Conservation (phyloP, 1,140 invertebrate genomes). For the Argopecten irradians region DNA sequence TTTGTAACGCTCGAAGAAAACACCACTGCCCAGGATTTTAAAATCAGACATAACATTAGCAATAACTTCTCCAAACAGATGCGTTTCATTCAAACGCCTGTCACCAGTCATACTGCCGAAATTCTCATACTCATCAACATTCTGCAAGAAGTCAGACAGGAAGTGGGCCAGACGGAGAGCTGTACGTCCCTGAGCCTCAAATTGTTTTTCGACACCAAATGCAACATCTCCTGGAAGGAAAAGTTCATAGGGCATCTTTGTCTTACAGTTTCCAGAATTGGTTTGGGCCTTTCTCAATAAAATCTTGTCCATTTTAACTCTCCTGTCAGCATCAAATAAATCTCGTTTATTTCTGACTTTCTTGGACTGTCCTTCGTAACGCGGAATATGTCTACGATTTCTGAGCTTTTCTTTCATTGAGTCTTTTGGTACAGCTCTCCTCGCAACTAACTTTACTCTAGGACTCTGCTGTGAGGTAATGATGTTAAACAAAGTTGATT, state of each 20-base stretch:
- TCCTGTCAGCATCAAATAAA: constrained; percentile 61
- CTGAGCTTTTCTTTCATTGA: not conserved
- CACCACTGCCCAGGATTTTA: constrained; percentile 92
- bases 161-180: constrained; percentile 96
- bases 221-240: constrained; percentile 80
- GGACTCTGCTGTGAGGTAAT: constrained; percentile 34
- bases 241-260: constrained; percentile 64
- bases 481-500: constrained; percentile 42
- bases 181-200: constrained; percentile 86
- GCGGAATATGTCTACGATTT: constrained; percentile 47
- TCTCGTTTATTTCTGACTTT: constrained; percentile 63
- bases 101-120: constrained; percentile 86
- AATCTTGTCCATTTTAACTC: constrained; percentile 65
- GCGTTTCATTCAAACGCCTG: constrained; percentile 70
- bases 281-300: constrained; percentile 64
- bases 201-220: constrained; percentile 84
- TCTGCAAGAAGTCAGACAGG: constrained; percentile 94
- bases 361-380: constrained; percentile 47
- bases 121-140: constrained; percentile 94
- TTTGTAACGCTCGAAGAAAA: constrained; percentile 96
- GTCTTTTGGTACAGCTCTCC: constrained; percentile 29
- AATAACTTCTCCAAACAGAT: constrained; percentile 82
- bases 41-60: constrained; percentile 91
- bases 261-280: constrained; percentile 61
- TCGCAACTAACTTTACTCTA: constrained; percentile 51